These are phyloP conservation scores for Pseudolaguvia tuberculata DNA, from an alignment of 2,113 vertebrate species.

Conservation along the genomic window DNA sequence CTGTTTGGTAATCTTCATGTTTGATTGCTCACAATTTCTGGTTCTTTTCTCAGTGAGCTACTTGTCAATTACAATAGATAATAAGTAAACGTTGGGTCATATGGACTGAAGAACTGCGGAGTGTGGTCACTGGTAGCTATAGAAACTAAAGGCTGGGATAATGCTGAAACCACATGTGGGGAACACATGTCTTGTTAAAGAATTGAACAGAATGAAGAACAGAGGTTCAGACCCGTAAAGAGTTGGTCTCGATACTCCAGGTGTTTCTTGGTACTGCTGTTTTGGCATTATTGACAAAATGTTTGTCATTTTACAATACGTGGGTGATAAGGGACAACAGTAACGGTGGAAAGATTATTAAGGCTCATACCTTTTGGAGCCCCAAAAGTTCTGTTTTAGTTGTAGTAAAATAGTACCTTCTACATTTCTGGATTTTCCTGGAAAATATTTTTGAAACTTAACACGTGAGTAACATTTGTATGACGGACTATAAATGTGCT, in stretches of 20 bases:
- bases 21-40: neutral
- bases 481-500: no score
- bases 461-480: no score
- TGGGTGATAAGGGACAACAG: no score
- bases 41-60: neutral
- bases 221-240: conserved; percentile 43
- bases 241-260: conserved; percentile 54
- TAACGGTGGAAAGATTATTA: no score
- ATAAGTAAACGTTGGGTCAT: no score
- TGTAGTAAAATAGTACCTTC: no score
- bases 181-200: conserved; percentile 51
- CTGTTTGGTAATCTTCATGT: neutral
- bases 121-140: conserved; percentile 8
- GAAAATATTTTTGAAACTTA: no score
- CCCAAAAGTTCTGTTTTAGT: no score
- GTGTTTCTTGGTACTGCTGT: conserved; percentile 38
- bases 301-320: neutral
- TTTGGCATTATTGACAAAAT: neutral
- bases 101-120: conserved; percentile 4
- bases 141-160: conserved; percentile 23
- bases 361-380: no score
- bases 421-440: no score
- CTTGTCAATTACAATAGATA: no score
- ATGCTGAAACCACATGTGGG: conserved; percentile 42
- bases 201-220: conserved; percentile 39